A percentile compares a stretch with the other conserved stretches of the same genome.
phyloP scores from a whole-genome alignment of 2,113 vertebrate genomes.

The Lagopus leucura region DNA sequence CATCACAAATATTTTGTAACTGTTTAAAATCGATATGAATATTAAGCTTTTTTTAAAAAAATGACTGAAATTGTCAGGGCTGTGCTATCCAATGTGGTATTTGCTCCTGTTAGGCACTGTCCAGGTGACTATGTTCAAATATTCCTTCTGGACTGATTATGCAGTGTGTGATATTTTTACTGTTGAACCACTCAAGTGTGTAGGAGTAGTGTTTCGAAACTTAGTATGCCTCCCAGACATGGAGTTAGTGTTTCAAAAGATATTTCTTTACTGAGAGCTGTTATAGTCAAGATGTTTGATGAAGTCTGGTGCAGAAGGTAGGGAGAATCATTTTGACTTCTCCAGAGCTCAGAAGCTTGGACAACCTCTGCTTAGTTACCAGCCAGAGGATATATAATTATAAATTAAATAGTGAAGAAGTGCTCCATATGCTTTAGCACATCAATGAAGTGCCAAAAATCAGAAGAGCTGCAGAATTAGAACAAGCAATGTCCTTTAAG shows the following conservation, averaged over 20 bases:
- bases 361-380: not conserved
- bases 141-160: not conserved
- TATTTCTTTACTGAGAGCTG: not conserved
- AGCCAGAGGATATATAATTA: not conserved
- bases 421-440: not conserved
- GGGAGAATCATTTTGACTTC: not conserved
- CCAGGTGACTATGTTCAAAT: not conserved
- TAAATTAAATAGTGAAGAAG: not conserved
- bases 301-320: not conserved
- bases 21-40: not conserved
- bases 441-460: not conserved
- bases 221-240: not conserved
- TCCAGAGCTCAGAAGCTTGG: not conserved
- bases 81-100: not conserved
- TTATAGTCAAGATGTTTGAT: not conserved
- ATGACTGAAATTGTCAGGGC: not conserved
- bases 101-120: not conserved
- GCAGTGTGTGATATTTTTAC: not conserved
- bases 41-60: not conserved
- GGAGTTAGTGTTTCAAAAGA: not conserved
- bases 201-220: conserved; percentile 1
- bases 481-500: not conserved
- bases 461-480: not conserved
- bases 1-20: not conserved
- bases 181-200: not conserved